phyloP scores from a whole-genome alignment of 2,888 invertebrate genomes.

The Lycia hirtaria region DNA sequence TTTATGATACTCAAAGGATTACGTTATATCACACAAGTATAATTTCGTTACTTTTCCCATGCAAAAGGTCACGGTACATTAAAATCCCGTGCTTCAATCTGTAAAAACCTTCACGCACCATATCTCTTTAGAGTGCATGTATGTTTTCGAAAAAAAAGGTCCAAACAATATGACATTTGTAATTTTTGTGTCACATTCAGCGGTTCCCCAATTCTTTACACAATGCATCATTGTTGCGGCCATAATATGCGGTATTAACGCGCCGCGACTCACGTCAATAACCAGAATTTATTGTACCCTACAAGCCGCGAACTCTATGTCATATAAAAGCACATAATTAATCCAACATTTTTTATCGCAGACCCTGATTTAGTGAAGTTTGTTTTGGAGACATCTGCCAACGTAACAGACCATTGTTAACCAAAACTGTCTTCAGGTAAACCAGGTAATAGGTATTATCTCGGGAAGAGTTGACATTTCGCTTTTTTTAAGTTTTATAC shows the following conservation, averaged over 20 bases:
- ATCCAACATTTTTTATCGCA: conserved; percentile 69
- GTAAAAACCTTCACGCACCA: conserved; percentile 46
- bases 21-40: neutral
- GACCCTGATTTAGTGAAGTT: conserved; percentile 77
- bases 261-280: conserved; percentile 80
- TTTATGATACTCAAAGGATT: too few species aligned
- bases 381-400: conserved; percentile 83
- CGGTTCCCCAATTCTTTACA: conserved; percentile 68
- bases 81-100: conserved; percentile 29
- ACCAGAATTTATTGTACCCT: conserved; percentile 81
- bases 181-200: conserved; percentile 65
- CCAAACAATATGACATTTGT: conserved; percentile 64
- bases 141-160: conserved; percentile 55
- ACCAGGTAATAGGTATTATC: conserved; percentile 80
- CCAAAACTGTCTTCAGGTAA: conserved; percentile 74
- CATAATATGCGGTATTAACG: conserved; percentile 82
- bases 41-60: conserved; percentile 19
- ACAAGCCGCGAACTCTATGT: conserved; percentile 61
- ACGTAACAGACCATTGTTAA: conserved; percentile 65
- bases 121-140: conserved; percentile 54
- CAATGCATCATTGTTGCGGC: conserved; percentile 80
- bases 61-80: conserved; percentile 29
- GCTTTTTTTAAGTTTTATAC: conserved; percentile 69
- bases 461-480: conserved; percentile 79
- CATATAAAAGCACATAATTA: conserved; percentile 73